phyloP scores from a whole-genome alignment of 2,888 invertebrate genomes.

The Papilio elwesi region DNA sequence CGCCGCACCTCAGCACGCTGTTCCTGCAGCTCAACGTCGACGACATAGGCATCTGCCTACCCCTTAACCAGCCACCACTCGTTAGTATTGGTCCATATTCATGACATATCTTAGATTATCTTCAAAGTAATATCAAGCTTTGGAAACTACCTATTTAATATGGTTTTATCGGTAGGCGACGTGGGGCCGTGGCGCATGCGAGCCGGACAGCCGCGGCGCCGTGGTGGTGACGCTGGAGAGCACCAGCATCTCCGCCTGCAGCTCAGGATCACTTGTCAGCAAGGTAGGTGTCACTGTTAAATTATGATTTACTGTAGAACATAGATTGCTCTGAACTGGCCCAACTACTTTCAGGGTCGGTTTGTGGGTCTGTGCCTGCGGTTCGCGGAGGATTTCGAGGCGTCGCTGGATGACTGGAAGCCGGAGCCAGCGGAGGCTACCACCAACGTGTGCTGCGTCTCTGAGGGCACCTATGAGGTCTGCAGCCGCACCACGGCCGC shows the following conservation, averaged over 20 bases:
- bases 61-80: conserved; percentile 92
- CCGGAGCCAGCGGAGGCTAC: conserved; percentile 92
- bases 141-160: no score
- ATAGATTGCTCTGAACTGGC: no score
- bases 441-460: conserved; percentile 98
- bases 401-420: conserved; percentile 98
- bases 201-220: conserved; percentile 93
- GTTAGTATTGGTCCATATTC: conserved; percentile 54
- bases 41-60: conserved; percentile 98
- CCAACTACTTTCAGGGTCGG: conserved; percentile 83
- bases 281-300: conserved; percentile 68
- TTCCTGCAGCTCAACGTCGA: conserved; percentile 97
- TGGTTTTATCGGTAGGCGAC: conserved; percentile 66
- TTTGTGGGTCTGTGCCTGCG: conserved; percentile 96
- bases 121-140: no score
- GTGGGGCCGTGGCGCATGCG: conserved; percentile 85
- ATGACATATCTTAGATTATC: neutral
- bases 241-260: conserved; percentile 97
- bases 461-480: conserved; percentile 99
- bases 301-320: neutral
- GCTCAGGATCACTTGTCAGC: conserved; percentile 97
- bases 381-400: conserved; percentile 99
- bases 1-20: conserved; percentile 93
- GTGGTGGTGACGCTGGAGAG: conserved; percentile 98
- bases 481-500: conserved; percentile 96